Evolutionary conservation across 2,113 vertebrate genomes (phyloP).

Genomic region (Mobula birostris): DNA sequence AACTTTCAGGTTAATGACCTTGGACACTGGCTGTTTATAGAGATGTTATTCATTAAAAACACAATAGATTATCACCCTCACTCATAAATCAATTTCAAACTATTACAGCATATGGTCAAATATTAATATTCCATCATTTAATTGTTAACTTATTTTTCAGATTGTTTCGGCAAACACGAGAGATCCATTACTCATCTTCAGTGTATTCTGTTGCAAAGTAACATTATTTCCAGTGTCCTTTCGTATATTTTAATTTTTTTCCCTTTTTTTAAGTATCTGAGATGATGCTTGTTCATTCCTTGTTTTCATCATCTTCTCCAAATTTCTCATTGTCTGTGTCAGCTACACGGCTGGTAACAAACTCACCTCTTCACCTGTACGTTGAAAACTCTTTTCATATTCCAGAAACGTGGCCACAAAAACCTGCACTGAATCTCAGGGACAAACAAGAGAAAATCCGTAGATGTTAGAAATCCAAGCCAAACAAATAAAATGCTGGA

Average conservation of each 20-base stretch:
- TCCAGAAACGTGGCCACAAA: no score
- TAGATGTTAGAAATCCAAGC: no score
- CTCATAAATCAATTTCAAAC: neutral
- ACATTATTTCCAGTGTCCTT: neutral
- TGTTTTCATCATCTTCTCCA: neutral
- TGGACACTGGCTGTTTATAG: no score
- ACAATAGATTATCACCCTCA: neutral
- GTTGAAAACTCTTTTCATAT: no score
- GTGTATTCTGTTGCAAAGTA: no score
- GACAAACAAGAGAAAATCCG: no score
- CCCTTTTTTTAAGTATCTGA: neutral
- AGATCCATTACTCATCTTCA: neutral
- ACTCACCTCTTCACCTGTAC: no score
- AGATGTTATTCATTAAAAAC: neutral
- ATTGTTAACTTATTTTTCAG: neutral
- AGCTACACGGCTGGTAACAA: no score
- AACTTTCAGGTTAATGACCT: no score
- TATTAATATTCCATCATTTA: neutral
- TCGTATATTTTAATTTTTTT: neutral
- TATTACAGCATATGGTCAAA: neutral
- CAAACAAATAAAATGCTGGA: no score
- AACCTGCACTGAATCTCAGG: no score
- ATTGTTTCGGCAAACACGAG: neutral
- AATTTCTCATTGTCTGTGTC: no score
- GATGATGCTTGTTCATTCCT: neutral